Evolutionary conservation across 2,888 invertebrate species (phyloP).

Genomic region (Drosophila pegasa): DNA sequence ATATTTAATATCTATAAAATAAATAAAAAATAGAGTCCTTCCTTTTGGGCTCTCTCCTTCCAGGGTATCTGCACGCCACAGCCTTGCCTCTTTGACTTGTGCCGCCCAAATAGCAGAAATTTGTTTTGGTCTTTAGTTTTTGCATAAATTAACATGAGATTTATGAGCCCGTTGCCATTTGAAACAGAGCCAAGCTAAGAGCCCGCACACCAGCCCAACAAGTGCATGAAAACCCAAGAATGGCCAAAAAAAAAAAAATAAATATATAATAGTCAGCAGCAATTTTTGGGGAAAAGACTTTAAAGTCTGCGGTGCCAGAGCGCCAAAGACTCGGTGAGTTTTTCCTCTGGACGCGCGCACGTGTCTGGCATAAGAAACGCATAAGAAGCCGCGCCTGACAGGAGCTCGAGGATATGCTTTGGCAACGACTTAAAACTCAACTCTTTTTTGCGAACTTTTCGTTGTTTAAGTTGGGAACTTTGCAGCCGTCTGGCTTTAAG

Average conservation of each 20-base stretch:
- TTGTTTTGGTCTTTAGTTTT: slow-evolving; percentile 79
- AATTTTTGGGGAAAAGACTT: slow-evolving; percentile 20
- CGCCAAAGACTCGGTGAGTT: slow-evolving; percentile 1
- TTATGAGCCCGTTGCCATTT: slow-evolving; percentile 69
- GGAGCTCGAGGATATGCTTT: slow-evolving; percentile 26
- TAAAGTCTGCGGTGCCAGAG: slow-evolving; percentile 35
- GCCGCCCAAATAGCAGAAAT: slow-evolving; percentile 54
- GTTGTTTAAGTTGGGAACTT: slow-evolving; percentile 71
- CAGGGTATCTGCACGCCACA: slow-evolving; percentile 18
- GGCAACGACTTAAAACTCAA: slow-evolving; percentile 41
- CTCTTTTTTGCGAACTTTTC: slow-evolving; percentile 32
- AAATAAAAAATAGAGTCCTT: too few relatives aligned
- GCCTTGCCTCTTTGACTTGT: background rate
- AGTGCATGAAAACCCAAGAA: slow-evolving; percentile 65
- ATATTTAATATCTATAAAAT: too few relatives aligned
- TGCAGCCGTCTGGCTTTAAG: slow-evolving; percentile 55
- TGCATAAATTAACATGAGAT: slow-evolving; percentile 80
- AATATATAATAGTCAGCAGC: slow-evolving; percentile 33
- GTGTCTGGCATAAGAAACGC: slow-evolving; percentile 49
- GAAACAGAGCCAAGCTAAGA: slow-evolving; percentile 68
- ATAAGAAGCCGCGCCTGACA: slow-evolving; percentile 5
- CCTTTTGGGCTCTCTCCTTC: too few relatives aligned
- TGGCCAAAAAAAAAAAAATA: slow-evolving; percentile 23
- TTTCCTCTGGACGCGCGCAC: slow-evolving; percentile 30
- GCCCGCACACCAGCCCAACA: slow-evolving; percentile 50